Evolutionary conservation across 1,140 invertebrate species (phyloP), one percentile per base, ranked within the genome.

Genomic region (Drosophila parvula): DNA sequence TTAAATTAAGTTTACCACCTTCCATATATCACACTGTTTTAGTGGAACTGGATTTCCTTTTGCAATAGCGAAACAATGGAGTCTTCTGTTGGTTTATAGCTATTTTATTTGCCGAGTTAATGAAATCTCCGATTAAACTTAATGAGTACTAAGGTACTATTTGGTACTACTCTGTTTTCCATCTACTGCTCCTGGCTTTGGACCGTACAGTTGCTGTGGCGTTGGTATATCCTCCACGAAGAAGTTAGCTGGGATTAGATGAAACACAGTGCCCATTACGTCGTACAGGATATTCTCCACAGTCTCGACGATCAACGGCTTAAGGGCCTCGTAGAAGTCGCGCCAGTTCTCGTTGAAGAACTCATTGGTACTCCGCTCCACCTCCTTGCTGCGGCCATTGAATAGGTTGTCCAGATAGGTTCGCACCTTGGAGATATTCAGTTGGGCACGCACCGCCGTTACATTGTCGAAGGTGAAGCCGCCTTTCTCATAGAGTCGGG

Each of bases 301-400:
- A 9, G 95, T 95, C 83, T 94, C 93, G 27, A 93, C 92, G 73
- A 95, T 92, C 60, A 95, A 93, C 11, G 94, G 94, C 74, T 93
- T 92, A 8, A 95, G 82, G 34, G 95, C 94, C 82, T 95, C 94
- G 11, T 94, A 94, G 7, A 95, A 94, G 44, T 94, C 94, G 4
- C 93, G 92, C 95, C 95, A 95, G 79, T 95, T 95, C 5, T 94
- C 94, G 82, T 95, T 95, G 55, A 95, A 93, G 84, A 95, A 95
- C n/a, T 93, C 92, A 75, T 95, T 95, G 5, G 94, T 95, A 57
- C 94, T 94, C 38, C 95, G 94, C 92, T 95, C 94, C 92, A 92
- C 69, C 59, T 90, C 85, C n/a, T 79, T 76, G 30, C 84, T 91
- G 14, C 76, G 76, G 0, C 89, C 80, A 71, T 90, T 92, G 53